A percentile compares a stretch with the other conserved stretches of the same genome.
phyloP scores from a whole-genome alignment of 2,113 vertebrate species.

The Syngnathus scovelli region DNA sequence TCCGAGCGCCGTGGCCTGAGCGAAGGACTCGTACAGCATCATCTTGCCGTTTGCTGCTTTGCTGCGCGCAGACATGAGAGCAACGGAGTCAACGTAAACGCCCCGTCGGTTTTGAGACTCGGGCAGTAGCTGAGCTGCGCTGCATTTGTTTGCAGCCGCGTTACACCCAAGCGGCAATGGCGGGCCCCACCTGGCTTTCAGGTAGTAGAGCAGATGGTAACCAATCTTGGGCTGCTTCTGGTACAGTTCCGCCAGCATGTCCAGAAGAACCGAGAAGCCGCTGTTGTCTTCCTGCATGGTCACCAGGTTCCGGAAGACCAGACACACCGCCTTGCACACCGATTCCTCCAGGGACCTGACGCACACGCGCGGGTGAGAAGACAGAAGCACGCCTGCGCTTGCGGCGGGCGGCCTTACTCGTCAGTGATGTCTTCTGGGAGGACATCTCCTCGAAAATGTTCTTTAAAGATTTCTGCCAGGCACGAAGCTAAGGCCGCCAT shows the following conservation, averaged over 20 bases:
- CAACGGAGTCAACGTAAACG: no score
- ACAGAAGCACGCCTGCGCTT: background rate
- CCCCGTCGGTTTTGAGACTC: no score
- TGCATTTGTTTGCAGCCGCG: no score
- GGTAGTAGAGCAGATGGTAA: constrained; percentile 93
- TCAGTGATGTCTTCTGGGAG: constrained; percentile 93
- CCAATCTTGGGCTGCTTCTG: constrained; percentile 98
- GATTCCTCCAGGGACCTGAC: constrained; percentile 93
- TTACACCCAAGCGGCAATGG: background rate
- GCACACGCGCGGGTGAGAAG: background rate
- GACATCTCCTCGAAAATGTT: constrained; percentile 90
- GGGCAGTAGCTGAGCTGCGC: no score
- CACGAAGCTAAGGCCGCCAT: constrained; percentile 87
- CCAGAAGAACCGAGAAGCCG: constrained; percentile 87
- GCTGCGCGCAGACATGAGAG: constrained; percentile 51
- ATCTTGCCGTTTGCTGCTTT: constrained; percentile 93
- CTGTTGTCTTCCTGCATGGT: constrained; percentile 98
- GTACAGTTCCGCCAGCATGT: constrained; percentile 90
- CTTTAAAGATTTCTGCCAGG: constrained; percentile 90
- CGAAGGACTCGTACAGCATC: constrained; percentile 93
- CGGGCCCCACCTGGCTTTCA: constrained; percentile 81
- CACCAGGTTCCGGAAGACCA: constrained; percentile 94
- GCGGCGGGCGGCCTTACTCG: constrained; percentile 70
- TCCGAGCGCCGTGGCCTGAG: constrained; percentile 90
- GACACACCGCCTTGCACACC: constrained; percentile 88